These are phyloP conservation scores for Zoanthus solanderi DNA, from an alignment of 92 coral and sea anemone species.

Conservation along the genomic window DNA sequence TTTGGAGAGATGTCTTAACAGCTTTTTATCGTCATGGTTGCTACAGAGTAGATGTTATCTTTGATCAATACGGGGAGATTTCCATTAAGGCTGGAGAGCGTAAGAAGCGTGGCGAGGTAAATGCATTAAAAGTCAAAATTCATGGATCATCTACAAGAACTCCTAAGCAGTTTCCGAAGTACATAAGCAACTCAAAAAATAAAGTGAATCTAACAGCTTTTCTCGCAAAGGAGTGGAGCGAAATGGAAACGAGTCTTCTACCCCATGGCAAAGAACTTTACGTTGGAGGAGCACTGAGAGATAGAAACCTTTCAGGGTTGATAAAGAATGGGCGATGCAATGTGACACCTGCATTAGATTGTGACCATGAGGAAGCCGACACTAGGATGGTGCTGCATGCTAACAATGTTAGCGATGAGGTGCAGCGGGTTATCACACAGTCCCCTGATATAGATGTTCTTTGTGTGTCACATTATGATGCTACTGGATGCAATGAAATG, in stretches of 20 bases:
- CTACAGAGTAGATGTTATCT: not conserved
- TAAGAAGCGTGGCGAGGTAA: slow-evolving; percentile 43
- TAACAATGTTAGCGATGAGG: slow-evolving; percentile 35
- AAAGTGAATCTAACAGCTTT: slow-evolving; percentile 45
- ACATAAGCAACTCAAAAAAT: slow-evolving; percentile 51
- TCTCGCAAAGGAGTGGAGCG: slow-evolving; percentile 36
- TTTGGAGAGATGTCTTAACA: not conserved
- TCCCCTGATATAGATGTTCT: slow-evolving; percentile 17
- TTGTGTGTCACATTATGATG: not conserved
- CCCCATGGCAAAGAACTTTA: slow-evolving; percentile 43
- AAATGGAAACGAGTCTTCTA: slow-evolving; percentile 30
- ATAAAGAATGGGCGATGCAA: slow-evolving; percentile 10
- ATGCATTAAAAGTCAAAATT: slow-evolving; percentile 54
- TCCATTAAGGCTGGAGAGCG: slow-evolving; percentile 53
- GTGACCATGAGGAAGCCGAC: slow-evolving; percentile 62
- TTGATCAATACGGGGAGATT: not conserved
- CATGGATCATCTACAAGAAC: slow-evolving; percentile 54
- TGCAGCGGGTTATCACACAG: slow-evolving; percentile 23
- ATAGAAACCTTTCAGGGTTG: slow-evolving; percentile 19
- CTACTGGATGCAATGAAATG: slow-evolving; percentile 6
- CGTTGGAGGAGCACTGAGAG: slow-evolving; percentile 48
- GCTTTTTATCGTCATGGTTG: too few species aligned
- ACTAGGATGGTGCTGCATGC: slow-evolving; percentile 61
- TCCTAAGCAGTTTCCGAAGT: slow-evolving; percentile 56
- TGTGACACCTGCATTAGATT: slow-evolving; percentile 6